These are phyloP conservation scores for Hypotaenidia okinawae DNA, from an alignment of 2,797 vertebrate species.

Conservation along the genomic window DNA sequence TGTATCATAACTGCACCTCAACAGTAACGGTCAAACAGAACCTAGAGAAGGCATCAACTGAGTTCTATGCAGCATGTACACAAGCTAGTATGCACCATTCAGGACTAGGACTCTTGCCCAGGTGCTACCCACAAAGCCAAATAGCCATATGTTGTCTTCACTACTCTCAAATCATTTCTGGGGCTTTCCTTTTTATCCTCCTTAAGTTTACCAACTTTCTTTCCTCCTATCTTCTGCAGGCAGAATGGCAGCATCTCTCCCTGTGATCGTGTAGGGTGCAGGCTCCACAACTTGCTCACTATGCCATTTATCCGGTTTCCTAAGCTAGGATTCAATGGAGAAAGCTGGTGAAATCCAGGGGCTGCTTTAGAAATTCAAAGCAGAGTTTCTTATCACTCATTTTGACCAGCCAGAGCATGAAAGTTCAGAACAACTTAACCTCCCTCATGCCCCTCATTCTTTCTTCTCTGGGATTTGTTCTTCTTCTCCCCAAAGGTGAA, in stretches of 20 bases:
- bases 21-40: not conserved
- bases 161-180: not conserved
- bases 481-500: not conserved
- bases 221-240: not conserved
- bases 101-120: not conserved
- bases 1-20: not conserved
- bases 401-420: not conserved
- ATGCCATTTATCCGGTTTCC: not conserved
- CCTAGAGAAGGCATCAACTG: rapidly evolving
- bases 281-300: not conserved
- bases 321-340: not conserved
- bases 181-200: not conserved
- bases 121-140: not conserved
- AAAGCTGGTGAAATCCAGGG: not conserved
- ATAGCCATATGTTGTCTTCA: not conserved
- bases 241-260: not conserved
- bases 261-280: rapidly evolving
- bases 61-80: rapidly evolving
- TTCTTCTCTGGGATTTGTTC: not conserved
- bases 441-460: not conserved
- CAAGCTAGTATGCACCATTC: not conserved
- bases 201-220: not conserved
- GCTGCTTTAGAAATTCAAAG: not conserved
- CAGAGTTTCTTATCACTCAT: not conserved
- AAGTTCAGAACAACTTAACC: not conserved